Conservation (phyloP, 1,140 invertebrate species). For the Drosophila sulfurigaster region DNA sequence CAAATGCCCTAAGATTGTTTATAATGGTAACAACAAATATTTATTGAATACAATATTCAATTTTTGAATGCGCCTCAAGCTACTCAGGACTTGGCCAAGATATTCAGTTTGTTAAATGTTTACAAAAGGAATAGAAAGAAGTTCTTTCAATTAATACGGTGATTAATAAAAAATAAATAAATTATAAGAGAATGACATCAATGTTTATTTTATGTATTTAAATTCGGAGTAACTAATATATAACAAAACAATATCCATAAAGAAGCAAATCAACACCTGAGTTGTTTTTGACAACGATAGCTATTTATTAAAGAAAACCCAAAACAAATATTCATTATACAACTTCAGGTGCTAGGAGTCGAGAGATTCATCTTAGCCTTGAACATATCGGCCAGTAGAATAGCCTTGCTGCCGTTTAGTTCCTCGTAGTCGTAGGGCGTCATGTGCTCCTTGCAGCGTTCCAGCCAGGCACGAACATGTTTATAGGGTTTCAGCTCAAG, state of each 20-base stretch:
- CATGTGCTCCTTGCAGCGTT: conserved; percentile 77
- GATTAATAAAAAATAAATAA: too few relatives aligned
- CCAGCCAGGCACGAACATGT: conserved; percentile 67
- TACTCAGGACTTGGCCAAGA: too few relatives aligned
- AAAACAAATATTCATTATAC: not conserved
- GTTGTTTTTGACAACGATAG: not conserved
- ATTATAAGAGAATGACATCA: not conserved
- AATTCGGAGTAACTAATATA: too few relatives aligned
- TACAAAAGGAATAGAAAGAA: too few relatives aligned
- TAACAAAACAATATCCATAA: too few relatives aligned
- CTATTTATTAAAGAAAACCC: conserved; percentile 6
- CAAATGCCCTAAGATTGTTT: not conserved
- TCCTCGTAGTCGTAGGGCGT: conserved; percentile 82
- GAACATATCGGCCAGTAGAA: conserved; percentile 79
- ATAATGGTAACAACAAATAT: conserved; percentile 20
- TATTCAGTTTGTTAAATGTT: too few relatives aligned
- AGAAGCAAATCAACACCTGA: too few relatives aligned
- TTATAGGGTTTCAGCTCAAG: conserved; percentile 73
- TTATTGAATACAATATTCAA: conserved; percentile 50
- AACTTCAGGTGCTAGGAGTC: not conserved
- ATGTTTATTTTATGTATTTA: not conserved
- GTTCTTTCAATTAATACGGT: too few relatives aligned
- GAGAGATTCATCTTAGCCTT: conserved; percentile 76
- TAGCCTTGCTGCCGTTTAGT: conserved; percentile 78
- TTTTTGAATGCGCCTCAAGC: conserved; percentile 52